phyloP scores from a whole-genome alignment of 1,140 invertebrate genomes.

The Apolygus lucorum region DNA sequence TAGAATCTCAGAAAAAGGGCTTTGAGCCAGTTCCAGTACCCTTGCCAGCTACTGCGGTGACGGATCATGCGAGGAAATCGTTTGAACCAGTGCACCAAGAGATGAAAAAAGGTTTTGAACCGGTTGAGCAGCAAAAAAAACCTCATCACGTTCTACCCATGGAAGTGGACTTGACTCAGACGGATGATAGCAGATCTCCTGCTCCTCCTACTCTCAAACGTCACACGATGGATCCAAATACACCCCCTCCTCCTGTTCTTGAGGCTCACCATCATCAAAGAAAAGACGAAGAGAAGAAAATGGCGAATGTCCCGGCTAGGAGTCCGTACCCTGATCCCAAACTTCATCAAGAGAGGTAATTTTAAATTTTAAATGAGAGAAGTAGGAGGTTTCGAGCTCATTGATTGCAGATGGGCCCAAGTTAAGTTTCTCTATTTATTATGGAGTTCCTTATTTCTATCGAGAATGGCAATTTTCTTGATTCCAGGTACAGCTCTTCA shows the following conservation, averaged over 20 bases:
- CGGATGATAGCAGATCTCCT: slow-evolving; percentile 9
- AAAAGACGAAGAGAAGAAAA: slow-evolving; percentile 6
- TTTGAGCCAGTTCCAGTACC: slow-evolving; percentile 2
- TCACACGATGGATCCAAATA: not conserved
- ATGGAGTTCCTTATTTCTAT: not conserved
- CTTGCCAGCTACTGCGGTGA: not conserved
- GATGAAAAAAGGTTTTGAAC: not conserved
- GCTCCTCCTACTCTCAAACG: not conserved
- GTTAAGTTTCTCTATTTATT: no score
- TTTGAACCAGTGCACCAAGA: not conserved
- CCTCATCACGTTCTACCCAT: slow-evolving; percentile 7
- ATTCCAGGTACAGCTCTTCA: not conserved
- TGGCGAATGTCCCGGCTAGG: not conserved
- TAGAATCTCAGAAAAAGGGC: not conserved
- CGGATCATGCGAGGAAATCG: not conserved
- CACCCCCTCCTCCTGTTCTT: not conserved
- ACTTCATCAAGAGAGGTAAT: not conserved
- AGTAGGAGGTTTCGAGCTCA: no score
- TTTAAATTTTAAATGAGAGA: no score
- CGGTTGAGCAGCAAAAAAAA: not conserved
- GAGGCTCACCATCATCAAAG: not conserved
- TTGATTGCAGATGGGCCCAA: no score
- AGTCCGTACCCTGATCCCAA: not conserved
- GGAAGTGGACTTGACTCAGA: slow-evolving; percentile 26
- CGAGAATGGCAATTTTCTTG: not conserved